Base-by-base conservation (phyloP, 2,797 vertebrate species). In the Hybognathus amarus region DNA sequence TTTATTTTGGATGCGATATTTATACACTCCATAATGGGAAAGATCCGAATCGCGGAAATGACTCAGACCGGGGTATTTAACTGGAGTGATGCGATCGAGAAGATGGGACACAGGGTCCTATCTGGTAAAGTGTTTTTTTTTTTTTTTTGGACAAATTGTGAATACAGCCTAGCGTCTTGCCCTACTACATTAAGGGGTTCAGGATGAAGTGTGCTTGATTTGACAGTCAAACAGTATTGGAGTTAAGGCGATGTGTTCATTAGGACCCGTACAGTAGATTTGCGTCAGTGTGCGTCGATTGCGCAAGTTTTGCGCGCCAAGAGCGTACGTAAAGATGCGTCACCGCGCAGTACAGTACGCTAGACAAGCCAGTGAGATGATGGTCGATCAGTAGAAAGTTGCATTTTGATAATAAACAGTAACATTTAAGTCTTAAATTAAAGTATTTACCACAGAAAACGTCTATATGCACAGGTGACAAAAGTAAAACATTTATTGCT, bases 281-380 rank as follows among this genome's bases (percentile, higher is more conserved):
- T 87, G 80, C 87, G 79, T 85, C 79, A 85, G 66, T 59, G 61
- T 77, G 80, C 86, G 87, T 88, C 2, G 27, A 50, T 85, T 86
- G 87, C 82, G 87, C 85, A 87, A 70, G 52, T 66, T 81, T n/a
- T 17, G 68, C 45, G 77, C 30, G 27, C 6, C 24, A 83, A 85
- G 24, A 77, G 76, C 54, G 52, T 73, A 71, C 24, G 70, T 40
- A 52, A 45, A 56, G 12, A 54, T 79, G 61, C 75, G 79, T 86
- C 40, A 79, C 2, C 24, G 18, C 70, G n/a, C 33, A n/a, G 52
- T 15, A 30, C 52, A 11, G 30, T 5, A 22, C 24, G 45, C 24
- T 22, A 27, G 36, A 69, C 50, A 15, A 38, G 9, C 47, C 22
- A 1, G 13, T 18, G 13, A 52, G 11, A 50, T 5, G 24, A 71